Conservation (phyloP, 2,113 vertebrate species). For the Mustela lutreola region DNA sequence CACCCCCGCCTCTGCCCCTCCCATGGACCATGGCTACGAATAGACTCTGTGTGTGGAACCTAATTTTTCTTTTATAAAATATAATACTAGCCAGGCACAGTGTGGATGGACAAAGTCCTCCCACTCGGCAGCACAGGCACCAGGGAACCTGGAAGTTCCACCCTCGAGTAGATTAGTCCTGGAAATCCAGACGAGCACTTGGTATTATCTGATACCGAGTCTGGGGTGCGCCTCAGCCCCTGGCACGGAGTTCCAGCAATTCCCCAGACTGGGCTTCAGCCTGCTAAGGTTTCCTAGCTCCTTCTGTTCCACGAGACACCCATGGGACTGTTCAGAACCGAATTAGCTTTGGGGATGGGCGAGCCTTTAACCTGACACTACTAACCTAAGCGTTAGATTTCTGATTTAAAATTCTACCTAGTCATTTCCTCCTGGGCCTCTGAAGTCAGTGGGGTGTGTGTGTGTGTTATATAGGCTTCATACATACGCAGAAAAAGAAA, state of each 20-base stretch:
- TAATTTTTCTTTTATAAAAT: not conserved
- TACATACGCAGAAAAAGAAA: constrained; percentile 41
- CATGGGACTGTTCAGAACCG: constrained; percentile 76
- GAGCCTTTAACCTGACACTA: constrained; percentile 80
- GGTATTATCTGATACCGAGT: constrained; percentile 80
- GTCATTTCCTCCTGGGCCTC: constrained; percentile 68
- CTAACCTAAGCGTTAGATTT: constrained; percentile 79
- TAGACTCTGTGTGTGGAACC: not conserved
- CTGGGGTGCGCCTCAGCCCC: constrained; percentile 77
- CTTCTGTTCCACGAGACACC: constrained; percentile 79
- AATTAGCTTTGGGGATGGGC: constrained; percentile 83
- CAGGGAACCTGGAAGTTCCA: constrained; percentile 69
- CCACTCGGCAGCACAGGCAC: constrained; percentile 1
- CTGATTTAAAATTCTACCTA: constrained; percentile 79
- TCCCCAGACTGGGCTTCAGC: constrained; percentile 72
- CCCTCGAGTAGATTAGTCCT: constrained; percentile 71
- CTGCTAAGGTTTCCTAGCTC: constrained; percentile 83
- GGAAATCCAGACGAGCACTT: constrained; percentile 79
- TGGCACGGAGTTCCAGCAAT: constrained; percentile 75
- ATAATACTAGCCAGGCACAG: not conserved
- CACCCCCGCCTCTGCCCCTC: too few species aligned
- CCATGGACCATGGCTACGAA: not conserved
- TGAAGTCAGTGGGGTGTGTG: not conserved
- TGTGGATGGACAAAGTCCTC: not conserved
- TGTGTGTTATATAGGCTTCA: constrained; percentile 18